These are phyloP conservation scores for Cacajao melanocephalus DNA, from an alignment of 2,797 vertebrate species.

Conservation along the genomic window DNA sequence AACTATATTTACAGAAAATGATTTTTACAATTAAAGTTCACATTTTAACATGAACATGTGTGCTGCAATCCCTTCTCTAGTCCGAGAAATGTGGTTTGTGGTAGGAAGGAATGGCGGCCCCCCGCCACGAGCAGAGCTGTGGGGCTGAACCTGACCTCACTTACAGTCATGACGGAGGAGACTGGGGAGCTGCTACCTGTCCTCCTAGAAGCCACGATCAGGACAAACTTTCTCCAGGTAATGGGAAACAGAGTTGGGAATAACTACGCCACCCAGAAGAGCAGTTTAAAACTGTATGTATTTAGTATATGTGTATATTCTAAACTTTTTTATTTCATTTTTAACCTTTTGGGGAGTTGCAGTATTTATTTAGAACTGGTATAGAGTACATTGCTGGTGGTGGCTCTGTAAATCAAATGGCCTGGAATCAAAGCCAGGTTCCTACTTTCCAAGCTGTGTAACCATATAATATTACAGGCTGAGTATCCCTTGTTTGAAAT, in stretches of 20 bases:
- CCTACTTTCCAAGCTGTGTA: neutral
- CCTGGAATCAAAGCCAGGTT: neutral
- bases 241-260: neutral
- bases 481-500: neutral
- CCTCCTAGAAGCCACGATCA: neutral
- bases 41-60: constrained; percentile 81
- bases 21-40: constrained; percentile 86
- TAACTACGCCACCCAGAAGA: neutral
- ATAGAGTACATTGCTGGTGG: neutral
- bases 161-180: rapidly evolving
- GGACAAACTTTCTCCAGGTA: neutral
- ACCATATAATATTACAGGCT: neutral
- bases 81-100: neutral
- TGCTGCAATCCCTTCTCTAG: neutral
- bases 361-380: neutral
- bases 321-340: neutral
- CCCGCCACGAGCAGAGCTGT: rapidly evolving
- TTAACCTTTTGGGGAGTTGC: neutral
- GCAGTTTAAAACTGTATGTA: neutral
- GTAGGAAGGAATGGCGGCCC: neutral
- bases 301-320: neutral
- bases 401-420: neutral
- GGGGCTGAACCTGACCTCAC: neutral
- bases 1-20: constrained; percentile 79
- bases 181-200: neutral